Evolutionary conservation across 2,113 vertebrate genomes (phyloP).

Genomic region (Laticauda colubrina): DNA sequence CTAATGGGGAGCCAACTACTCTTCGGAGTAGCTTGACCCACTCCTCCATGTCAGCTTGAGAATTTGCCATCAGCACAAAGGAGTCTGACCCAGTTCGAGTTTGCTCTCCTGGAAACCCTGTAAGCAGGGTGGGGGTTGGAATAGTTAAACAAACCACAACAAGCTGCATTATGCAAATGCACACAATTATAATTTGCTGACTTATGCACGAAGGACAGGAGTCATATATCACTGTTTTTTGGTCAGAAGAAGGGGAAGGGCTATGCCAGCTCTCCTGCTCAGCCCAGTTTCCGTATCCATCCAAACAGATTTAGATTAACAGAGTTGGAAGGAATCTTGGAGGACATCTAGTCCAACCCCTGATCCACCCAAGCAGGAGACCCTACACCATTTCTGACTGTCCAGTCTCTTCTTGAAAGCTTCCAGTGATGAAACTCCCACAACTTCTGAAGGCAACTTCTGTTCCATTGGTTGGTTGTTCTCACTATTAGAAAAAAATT

Average conservation of each 20-base stretch:
- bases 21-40: constrained; percentile 88
- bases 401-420: no score
- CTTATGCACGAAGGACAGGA: not conserved
- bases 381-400: no score
- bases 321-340: not conserved
- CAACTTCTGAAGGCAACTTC: no score
- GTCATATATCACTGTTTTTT: not conserved
- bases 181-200: not conserved
- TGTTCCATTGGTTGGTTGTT: no score
- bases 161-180: not conserved
- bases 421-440: no score
- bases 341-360: no score
- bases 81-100: constrained; percentile 73
- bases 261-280: not conserved
- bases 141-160: not conserved
- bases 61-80: constrained; percentile 87
- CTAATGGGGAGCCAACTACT: constrained; percentile 75
- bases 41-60: constrained; percentile 91
- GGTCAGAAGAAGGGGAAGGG: not conserved
- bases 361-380: no score
- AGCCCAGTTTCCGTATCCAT: not conserved
- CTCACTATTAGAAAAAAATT: no score
- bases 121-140: not conserved
- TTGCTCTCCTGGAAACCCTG: constrained; percentile 77
- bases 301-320: not conserved